phyloP scores from a whole-genome alignment of 2,888 invertebrate genomes.

The Chelonus formosanus region DNA sequence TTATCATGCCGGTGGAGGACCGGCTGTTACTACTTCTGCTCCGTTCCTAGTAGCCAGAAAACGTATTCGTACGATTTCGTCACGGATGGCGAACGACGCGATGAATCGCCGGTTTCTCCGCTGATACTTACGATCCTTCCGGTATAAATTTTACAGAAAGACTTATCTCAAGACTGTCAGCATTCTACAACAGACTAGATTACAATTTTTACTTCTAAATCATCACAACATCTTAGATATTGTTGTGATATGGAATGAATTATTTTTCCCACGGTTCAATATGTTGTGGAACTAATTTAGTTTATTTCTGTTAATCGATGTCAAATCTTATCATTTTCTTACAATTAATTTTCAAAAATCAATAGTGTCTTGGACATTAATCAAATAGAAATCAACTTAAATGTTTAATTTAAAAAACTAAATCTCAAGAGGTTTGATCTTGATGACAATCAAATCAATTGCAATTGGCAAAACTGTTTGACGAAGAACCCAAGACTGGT shows the following conservation, averaged over 20 bases:
- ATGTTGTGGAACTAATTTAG: too few relatives aligned
- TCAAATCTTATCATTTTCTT: not conserved
- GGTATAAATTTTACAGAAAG: conserved; percentile 4
- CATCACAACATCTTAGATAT: too few relatives aligned
- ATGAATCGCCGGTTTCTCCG: conserved; percentile 30
- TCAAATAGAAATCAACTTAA: too few relatives aligned
- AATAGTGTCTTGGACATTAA: too few relatives aligned
- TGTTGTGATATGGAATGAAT: too few relatives aligned
- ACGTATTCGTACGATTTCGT: conserved; percentile 35
- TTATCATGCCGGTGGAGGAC: conserved; percentile 40
- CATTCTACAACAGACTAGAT: too few relatives aligned
- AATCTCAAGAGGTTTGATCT: not conserved
- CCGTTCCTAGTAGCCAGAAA: conserved; percentile 32
- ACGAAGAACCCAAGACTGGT: conserved; percentile 8
- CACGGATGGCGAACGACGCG: conserved; percentile 31
- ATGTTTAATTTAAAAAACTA: too few relatives aligned
- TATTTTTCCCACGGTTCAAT: too few relatives aligned
- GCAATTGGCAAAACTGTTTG: conserved; percentile 5
- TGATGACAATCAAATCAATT: not conserved
- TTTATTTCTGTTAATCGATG: not conserved
- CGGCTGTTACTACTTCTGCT: conserved; percentile 48
- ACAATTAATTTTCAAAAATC: not conserved
- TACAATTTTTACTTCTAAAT: too few relatives aligned
- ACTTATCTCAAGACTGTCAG: too few relatives aligned
- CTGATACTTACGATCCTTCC: conserved; percentile 1